These are phyloP conservation scores for Prionchulus punctatus DNA, from an alignment of 2,888 invertebrate genomes.

Conservation along the genomic window DNA sequence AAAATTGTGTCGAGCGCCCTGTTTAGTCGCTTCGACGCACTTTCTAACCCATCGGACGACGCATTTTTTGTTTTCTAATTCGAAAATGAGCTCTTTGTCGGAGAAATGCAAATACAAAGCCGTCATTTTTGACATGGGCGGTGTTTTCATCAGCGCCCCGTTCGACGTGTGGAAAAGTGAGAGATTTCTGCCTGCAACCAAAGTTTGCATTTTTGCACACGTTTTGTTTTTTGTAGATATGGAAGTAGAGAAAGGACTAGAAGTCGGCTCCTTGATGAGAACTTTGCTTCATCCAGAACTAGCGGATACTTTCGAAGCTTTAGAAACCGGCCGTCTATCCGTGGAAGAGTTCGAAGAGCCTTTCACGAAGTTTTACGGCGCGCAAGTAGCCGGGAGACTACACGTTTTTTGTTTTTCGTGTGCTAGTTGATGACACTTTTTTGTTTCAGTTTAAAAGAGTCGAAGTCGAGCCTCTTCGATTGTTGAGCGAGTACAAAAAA, in stretches of 20 bases:
- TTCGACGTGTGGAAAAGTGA: slow-evolving; percentile 27
- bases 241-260: slow-evolving; percentile 26
- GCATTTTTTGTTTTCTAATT: too few relatives aligned
- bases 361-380: slow-evolving; percentile 33
- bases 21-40: too few relatives aligned
- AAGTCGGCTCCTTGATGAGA: slow-evolving; percentile 25
- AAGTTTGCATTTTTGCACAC: too few relatives aligned
- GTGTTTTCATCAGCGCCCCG: slow-evolving; percentile 37
- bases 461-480: neutral
- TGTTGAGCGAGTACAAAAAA: neutral
- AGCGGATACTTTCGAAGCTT: slow-evolving; percentile 13
- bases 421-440: too few relatives aligned
- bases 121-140: slow-evolving; percentile 40
- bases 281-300: slow-evolving; percentile 23
- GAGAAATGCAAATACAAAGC: too few relatives aligned
- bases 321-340: slow-evolving; percentile 34
- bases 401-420: neutral
- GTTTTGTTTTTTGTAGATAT: too few relatives aligned
- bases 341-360: slow-evolving; percentile 31
- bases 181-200: slow-evolving; percentile 13
- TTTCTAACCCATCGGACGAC: too few relatives aligned
- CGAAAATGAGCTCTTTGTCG: too few relatives aligned
- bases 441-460: too few relatives aligned
- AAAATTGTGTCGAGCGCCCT: too few relatives aligned
- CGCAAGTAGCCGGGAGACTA: slow-evolving; percentile 21